phyloP scores from a whole-genome alignment of 2,888 invertebrate species.

The Sipha maydis region DNA sequence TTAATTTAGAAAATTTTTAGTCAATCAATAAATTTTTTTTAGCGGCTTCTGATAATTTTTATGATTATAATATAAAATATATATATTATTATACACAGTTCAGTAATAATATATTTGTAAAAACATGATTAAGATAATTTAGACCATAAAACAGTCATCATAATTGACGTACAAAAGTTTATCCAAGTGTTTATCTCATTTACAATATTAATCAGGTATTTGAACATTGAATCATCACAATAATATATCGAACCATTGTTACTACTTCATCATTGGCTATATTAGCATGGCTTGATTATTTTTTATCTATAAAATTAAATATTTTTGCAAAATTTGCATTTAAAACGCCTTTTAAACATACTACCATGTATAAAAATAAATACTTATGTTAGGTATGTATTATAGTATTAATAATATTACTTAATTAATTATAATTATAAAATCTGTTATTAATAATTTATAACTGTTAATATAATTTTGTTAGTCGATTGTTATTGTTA shows the following conservation, averaged over 20 bases:
- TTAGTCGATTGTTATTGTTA: no score
- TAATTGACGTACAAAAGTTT: slow-evolving; percentile 27
- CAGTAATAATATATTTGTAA: not conserved
- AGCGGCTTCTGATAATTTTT: not conserved
- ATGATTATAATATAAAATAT: slow-evolving; percentile 3
- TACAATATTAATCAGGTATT: slow-evolving; percentile 43
- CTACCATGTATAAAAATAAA: not conserved
- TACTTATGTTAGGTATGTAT: not conserved
- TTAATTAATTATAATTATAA: no score
- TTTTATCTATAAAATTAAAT: not conserved
- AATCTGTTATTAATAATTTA: no score
- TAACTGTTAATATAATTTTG: no score
- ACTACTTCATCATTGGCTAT: slow-evolving; percentile 43
- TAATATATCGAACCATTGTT: slow-evolving; percentile 48
- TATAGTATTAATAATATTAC: no score
- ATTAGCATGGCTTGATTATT: slow-evolving; percentile 15
- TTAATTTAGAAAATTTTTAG: not conserved
- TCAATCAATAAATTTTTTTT: not conserved
- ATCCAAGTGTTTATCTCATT: slow-evolving; percentile 40
- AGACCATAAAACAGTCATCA: not conserved
- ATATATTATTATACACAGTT: no score
- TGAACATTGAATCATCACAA: slow-evolving; percentile 58
- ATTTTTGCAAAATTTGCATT: not conserved
- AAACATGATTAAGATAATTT: slow-evolving; percentile 26
- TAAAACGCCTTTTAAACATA: not conserved